phyloP scores from a whole-genome alignment of 2,888 invertebrate species.

The Calliphora vomitoria region DNA sequence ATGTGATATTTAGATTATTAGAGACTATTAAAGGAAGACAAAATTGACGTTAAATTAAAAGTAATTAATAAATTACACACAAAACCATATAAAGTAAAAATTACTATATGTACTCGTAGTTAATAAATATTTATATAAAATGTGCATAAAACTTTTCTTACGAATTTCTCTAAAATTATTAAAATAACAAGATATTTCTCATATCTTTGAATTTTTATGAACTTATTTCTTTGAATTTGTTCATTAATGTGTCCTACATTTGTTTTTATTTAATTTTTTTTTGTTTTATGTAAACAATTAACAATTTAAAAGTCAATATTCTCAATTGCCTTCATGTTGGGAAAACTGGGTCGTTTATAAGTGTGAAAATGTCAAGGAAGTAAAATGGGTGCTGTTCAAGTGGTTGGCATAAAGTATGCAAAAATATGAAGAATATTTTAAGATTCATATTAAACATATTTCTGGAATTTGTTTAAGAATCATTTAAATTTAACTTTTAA shows the following conservation, averaged over 20 bases:
- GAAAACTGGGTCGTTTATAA: constrained; percentile 14
- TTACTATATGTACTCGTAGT: too few species aligned
- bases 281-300: background rate
- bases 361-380: constrained; percentile 32
- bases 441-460: background rate
- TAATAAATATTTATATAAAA: too few species aligned
- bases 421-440: background rate
- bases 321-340: background rate
- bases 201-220: background rate
- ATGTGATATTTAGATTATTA: too few species aligned
- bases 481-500: too few species aligned
- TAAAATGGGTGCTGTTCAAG: background rate
- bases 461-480: too few species aligned
- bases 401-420: background rate
- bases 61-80: background rate
- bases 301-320: constrained; percentile 1
- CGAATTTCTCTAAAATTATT: too few species aligned
- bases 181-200: background rate
- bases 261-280: background rate
- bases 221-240: constrained; percentile 3
- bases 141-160: too few species aligned
- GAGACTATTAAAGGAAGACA: background rate
- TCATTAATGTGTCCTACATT: background rate
- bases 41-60: background rate
- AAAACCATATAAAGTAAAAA: too few species aligned